Evolutionary conservation across 2,113 vertebrate genomes (phyloP).

Genomic region (Mystacornis crossleyi): DNA sequence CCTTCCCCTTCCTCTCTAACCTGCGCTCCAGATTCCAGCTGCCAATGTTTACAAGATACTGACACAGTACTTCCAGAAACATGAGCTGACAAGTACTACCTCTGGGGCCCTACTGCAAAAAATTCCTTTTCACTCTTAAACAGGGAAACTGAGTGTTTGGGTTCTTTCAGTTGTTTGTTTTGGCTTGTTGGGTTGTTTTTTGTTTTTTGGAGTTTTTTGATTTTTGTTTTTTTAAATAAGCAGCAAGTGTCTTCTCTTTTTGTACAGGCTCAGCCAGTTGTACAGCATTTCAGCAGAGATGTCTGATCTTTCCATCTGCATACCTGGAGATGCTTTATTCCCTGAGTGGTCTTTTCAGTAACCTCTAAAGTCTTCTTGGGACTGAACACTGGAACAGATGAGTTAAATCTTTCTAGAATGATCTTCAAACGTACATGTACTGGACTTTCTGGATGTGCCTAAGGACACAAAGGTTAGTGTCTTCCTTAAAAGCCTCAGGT

Average conservation of each 20-base stretch:
- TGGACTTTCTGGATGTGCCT: conserved; percentile 58
- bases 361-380: conserved; percentile 1
- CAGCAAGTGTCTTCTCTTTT: conserved; percentile 5
- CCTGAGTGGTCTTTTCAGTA: background rate
- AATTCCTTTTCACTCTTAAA: background rate
- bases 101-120: background rate
- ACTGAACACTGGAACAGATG: background rate
- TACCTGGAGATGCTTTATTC: conserved; percentile 8
- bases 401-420: conserved; percentile 19
- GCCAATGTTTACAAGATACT: background rate
- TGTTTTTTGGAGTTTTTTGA: too few relatives aligned
- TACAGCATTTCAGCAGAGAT: background rate
- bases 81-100: background rate
- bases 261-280: conserved; percentile 2
- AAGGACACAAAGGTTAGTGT: conserved; percentile 78
- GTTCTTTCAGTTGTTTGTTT: background rate
- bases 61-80: background rate
- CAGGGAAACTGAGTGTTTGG: background rate
- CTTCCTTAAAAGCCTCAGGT: background rate
- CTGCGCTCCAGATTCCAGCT: background rate
- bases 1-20: background rate
- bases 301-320: background rate
- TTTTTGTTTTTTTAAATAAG: background rate
- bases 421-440: background rate
- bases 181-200: background rate